A percentile compares a stretch with the other conserved stretches of the same genome.
Evolutionary conservation across 2,113 vertebrate genomes (phyloP).

Genomic region (Xenotilapia caudafasciata): DNA sequence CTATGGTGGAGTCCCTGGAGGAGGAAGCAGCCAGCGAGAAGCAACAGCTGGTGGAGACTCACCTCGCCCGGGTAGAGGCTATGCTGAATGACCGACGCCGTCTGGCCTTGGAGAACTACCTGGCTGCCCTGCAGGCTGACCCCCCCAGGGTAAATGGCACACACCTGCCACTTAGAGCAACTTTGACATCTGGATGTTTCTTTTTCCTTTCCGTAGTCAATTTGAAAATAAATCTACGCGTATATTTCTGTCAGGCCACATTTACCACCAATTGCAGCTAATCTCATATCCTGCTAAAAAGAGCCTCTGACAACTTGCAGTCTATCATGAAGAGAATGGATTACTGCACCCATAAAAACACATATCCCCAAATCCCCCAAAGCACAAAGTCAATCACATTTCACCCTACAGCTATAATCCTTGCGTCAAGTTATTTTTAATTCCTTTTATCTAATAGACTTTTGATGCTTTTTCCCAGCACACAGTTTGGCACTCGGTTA

Average conservation of each 20-base stretch:
- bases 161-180: not conserved
- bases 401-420: constrained; percentile 32
- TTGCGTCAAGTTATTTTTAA: not conserved
- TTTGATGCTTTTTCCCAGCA: constrained; percentile 14
- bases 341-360: constrained; percentile 9
- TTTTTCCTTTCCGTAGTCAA: not conserved
- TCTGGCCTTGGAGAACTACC: constrained; percentile 91
- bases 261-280: not conserved
- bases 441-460: constrained; percentile 14
- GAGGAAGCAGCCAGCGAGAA: constrained; percentile 96
- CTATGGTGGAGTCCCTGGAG: constrained; percentile 93
- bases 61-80: constrained; percentile 92
- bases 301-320: not conserved
- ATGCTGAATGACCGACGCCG: constrained; percentile 94
- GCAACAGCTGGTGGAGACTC: constrained; percentile 96
- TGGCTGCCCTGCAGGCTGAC: constrained; percentile 90
- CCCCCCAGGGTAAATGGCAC: constrained; percentile 76
- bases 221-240: not conserved
- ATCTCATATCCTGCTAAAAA: constrained; percentile 20
- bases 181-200: not conserved
- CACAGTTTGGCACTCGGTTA: not conserved
- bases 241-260: not conserved
- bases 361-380: constrained; percentile 1
- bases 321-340: constrained; percentile 15
- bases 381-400: constrained; percentile 43